These are phyloP conservation scores for Quiscalus mexicanus DNA, from an alignment of 2,113 vertebrate species.

Conservation along the genomic window DNA sequence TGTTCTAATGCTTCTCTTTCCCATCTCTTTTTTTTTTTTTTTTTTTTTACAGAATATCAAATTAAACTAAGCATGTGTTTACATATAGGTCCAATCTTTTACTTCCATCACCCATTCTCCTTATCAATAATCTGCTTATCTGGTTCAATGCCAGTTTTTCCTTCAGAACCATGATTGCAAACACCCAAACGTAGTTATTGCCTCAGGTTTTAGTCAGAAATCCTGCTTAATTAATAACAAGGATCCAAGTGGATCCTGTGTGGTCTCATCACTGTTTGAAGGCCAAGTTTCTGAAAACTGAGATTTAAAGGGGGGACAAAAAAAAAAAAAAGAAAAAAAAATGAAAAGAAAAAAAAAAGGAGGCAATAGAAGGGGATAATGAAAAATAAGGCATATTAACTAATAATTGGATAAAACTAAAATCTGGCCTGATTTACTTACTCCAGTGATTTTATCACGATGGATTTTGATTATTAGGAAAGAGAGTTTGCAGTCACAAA, in stretches of 20 bases:
- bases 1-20: background rate
- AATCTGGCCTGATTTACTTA: background rate
- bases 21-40: too few species aligned
- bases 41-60: background rate
- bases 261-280: background rate
- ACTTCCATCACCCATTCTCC: background rate
- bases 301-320: background rate
- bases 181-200: background rate
- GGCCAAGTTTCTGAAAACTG: background rate
- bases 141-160: background rate
- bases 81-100: background rate
- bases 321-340: too few species aligned
- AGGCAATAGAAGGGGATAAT: fast-evolving
- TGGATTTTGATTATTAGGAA: background rate
- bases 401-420: background rate
- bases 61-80: background rate
- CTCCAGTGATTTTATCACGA: background rate
- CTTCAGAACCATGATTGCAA: background rate
- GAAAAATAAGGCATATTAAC: background rate
- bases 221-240: background rate
- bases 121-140: background rate
- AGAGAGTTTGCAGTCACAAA: background rate
- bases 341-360: background rate
- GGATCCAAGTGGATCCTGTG: background rate
- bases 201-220: background rate